Evolutionary conservation across 1,140 invertebrate species (phyloP).

Genomic region (Steinernema khuongi): DNA sequence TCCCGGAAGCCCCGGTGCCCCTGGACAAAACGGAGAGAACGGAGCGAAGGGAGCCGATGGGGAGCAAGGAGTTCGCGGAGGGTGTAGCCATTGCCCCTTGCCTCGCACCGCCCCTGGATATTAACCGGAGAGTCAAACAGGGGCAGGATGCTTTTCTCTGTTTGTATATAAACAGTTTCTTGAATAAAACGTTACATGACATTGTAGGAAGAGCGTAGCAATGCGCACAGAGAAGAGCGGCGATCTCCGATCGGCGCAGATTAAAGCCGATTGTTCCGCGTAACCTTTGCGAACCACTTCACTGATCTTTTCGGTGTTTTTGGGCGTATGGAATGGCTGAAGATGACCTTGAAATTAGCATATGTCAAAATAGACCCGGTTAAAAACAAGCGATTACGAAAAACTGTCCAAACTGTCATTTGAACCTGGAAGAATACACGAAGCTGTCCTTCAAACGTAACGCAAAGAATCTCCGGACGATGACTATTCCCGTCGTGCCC

Average conservation of each 20-base stretch:
- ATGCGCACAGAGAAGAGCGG: not conserved
- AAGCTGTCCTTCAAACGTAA: slow-evolving; percentile 76
- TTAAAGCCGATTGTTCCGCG: slow-evolving; percentile 10
- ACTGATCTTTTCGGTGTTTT: not conserved
- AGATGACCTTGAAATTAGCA: slow-evolving; percentile 23
- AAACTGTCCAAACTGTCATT: slow-evolving; percentile 24
- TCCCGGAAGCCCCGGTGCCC: slow-evolving; percentile 24
- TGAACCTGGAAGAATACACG: slow-evolving; percentile 67
- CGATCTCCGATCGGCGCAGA: not conserved
- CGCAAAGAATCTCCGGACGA: slow-evolving; percentile 67
- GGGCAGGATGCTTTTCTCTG: not conserved
- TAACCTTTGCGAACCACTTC: not conserved
- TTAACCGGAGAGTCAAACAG: not conserved
- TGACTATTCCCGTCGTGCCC: slow-evolving; percentile 66
- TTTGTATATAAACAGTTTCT: not conserved
- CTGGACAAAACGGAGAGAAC: slow-evolving; percentile 26
- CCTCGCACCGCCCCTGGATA: slow-evolving; percentile 39
- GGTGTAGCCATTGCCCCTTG: slow-evolving; percentile 34
- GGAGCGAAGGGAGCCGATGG: slow-evolving; percentile 28
- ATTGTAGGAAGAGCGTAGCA: not conserved
- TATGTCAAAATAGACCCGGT: not conserved
- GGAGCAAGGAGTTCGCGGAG: slow-evolving; percentile 28
- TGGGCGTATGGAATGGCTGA: not conserved
- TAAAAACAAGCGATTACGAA: not conserved
- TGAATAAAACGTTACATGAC: not conserved